These are phyloP conservation scores for Microtus obscurus DNA, from an alignment of 2,797 vertebrate species.

Conservation along the genomic window DNA sequence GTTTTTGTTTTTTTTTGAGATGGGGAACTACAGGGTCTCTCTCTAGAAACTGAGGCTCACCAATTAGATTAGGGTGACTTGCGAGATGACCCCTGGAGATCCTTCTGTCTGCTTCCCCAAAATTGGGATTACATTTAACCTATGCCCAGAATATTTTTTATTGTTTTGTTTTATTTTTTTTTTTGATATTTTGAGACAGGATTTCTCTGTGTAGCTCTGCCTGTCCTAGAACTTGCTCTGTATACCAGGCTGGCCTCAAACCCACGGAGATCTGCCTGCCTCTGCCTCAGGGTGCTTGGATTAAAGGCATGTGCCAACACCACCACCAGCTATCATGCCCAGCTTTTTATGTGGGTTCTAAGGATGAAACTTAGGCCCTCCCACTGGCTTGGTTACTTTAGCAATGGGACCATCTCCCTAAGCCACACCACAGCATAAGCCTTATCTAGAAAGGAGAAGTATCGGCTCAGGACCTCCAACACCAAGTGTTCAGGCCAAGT, in stretches of 20 bases:
- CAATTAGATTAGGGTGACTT: background rate
- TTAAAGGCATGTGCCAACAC: background rate
- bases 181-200: background rate
- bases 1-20: too few species aligned
- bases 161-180: background rate
- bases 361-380: background rate
- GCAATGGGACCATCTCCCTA: background rate
- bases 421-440: background rate
- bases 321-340: background rate
- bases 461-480: background rate
- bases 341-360: background rate
- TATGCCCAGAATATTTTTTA: background rate
- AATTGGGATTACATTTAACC: background rate
- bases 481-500: background rate
- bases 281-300: background rate
- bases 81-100: background rate
- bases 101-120: background rate
- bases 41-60: background rate
- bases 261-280: background rate
- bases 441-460: background rate
- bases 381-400: background rate
- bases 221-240: background rate
- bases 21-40: background rate
- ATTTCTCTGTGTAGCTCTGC: background rate
- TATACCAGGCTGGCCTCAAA: background rate